Percentiles rank a stretch among this genome's conserved stretches.
Conservation (phyloP, 2,113 vertebrate genomes). For the Sphyrna mokarran region DNA sequence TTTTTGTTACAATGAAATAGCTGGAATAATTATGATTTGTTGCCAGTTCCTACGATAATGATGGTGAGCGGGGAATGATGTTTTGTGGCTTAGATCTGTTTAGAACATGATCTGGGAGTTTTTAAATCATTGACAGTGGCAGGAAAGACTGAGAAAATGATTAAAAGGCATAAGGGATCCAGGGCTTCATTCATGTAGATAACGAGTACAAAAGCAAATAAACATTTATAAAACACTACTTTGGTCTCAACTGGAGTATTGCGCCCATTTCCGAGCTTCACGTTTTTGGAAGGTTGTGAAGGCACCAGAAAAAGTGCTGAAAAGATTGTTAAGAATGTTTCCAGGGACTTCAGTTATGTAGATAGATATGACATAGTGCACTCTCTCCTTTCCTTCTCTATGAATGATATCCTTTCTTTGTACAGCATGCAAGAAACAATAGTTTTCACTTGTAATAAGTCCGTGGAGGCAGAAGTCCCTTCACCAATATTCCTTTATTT, state of each 20-base stretch:
- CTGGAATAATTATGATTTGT: background rate
- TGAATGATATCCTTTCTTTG: too few relatives aligned
- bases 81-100: background rate
- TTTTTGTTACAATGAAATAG: background rate
- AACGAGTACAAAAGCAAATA: background rate
- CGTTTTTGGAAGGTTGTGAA: too few relatives aligned
- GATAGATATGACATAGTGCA: too few relatives aligned
- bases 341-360: too few relatives aligned
- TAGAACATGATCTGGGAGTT: background rate
- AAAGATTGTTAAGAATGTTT: too few relatives aligned
- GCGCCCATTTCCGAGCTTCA: too few relatives aligned
- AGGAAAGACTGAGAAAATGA: background rate
- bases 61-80: background rate
- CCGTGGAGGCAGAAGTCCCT: too few relatives aligned
- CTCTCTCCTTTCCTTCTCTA: too few relatives aligned
- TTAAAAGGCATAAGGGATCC: background rate
- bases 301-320: too few relatives aligned
- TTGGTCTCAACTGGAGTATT: background rate
- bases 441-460: too few relatives aligned
- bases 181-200: background rate
- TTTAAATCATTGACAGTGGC: background rate
- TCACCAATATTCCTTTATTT: too few relatives aligned
- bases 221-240: background rate
- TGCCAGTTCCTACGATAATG: background rate
- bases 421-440: too few relatives aligned